Conservation (phyloP, 2,888 invertebrate species). For the Villa cingulata region DNA sequence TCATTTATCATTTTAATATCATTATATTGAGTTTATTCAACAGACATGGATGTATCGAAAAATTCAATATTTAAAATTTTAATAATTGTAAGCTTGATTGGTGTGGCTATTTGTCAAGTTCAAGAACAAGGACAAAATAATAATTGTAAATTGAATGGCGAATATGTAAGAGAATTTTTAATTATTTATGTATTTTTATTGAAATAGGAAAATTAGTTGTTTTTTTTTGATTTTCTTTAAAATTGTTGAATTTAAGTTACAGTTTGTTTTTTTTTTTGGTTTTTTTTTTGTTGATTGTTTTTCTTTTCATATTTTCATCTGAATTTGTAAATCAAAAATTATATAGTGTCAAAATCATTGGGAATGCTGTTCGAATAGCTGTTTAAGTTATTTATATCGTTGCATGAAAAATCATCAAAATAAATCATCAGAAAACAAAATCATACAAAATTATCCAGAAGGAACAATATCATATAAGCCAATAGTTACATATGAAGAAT, state of each 20-base stretch:
- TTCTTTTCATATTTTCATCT: background rate
- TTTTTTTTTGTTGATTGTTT: background rate
- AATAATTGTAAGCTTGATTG: too few species aligned
- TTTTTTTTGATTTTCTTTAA: too few species aligned
- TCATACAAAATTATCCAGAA: too few species aligned
- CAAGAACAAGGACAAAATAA: constrained; percentile 9
- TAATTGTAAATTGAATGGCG: constrained; percentile 20
- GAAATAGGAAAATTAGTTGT: too few species aligned
- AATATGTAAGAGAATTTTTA: constrained; percentile 25
- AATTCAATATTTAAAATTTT: too few species aligned
- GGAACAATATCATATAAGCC: too few species aligned
- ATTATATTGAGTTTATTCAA: too few species aligned
- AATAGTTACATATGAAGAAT: too few species aligned
- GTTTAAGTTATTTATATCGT: constrained; percentile 24
- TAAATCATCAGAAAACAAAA: background rate
- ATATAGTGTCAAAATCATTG: constrained; percentile 27
- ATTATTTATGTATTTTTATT: too few species aligned
- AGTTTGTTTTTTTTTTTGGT: background rate
- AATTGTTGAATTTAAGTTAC: too few species aligned
- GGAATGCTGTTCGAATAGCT: constrained; percentile 31
- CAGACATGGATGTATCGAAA: too few species aligned
- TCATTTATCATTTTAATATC: too few species aligned
- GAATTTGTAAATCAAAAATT: background rate
- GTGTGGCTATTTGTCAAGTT: background rate
- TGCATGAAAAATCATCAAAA: constrained; percentile 16